Evolutionary conservation across 2,888 invertebrate genomes (phyloP), one percentile per base, ranked within the genome.

Genomic region (Ypsolopha sequella): DNA sequence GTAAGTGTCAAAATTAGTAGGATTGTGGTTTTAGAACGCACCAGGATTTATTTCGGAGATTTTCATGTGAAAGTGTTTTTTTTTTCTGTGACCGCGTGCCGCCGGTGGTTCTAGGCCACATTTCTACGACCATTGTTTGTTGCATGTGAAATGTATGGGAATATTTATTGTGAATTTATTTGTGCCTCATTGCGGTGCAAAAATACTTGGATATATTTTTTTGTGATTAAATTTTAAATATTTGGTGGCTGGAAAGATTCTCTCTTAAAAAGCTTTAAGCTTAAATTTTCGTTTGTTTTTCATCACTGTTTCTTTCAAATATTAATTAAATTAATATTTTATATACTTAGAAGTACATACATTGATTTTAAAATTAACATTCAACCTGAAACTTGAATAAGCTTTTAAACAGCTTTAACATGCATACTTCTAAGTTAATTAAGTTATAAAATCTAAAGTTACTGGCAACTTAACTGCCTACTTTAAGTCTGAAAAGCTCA

Each of bases 21-120:
- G 70, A 73, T 61, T 80, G 80, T 79, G 81, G 81, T 80, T 75
- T 71, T 71, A 76, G 80, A 78, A 77, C 72, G 68, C 72, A 72
- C 73, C 68, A 67, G 74, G 74, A 73, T 65, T 63, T 60, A 52
- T 57, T 55, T 57, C 50, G 51, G 24, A 24, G 48, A 48, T 56
- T 52, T 49, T 52, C 51, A 56, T 56, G 58, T 59, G 55, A 48
- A 35, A 51, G 39, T 57, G 60, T 52, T 53, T 43, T 47, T 13
- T 41, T 33, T 39, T 47, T 35, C 24, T 52, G 38, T 35, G 36
- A 52, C 13, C 13, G 13, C 50, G 50, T 35, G 41, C 9, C 34
- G 33, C 7, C 63, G 72, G 80, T 81, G 80, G 78, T 80, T 80
- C 76, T 73, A 69, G 68, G 63, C 78, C 82, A 79, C 79, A 80